Percentiles rank a stretch among this genome's conserved stretches.
These are phyloP conservation scores for Ornithorhynchus anatinus DNA, from an alignment of 2,113 vertebrate genomes.

Conservation along the genomic window DNA sequence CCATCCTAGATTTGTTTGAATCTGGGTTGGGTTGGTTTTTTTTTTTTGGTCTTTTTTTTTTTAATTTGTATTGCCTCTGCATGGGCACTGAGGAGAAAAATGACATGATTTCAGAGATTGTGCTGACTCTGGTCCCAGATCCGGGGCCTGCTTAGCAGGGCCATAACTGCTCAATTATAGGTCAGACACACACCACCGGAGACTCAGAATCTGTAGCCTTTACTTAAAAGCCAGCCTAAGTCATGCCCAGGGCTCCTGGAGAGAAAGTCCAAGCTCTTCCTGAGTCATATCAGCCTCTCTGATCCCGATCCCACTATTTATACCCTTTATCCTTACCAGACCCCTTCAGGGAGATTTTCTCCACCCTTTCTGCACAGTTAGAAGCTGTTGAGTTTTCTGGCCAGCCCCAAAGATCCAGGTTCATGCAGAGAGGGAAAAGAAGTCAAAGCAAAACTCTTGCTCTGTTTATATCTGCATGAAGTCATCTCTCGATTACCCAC, in stretches of 20 bases:
- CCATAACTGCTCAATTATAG: constrained; percentile 59
- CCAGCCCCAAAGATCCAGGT: too few species aligned
- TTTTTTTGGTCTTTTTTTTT: neutral
- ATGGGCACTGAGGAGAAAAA: constrained; percentile 71
- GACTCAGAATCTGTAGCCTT: neutral
- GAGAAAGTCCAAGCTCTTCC: too few species aligned
- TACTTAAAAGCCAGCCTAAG: neutral
- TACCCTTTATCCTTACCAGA: too few species aligned
- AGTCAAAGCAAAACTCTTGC: too few species aligned
- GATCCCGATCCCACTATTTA: too few species aligned
- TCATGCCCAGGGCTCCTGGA: neutral
- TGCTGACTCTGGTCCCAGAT: constrained; percentile 38
- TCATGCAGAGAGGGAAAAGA: too few species aligned
- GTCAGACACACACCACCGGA: neutral
- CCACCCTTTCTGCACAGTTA: too few species aligned
- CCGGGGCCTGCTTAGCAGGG: constrained; percentile 48
- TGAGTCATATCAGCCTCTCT: neutral
- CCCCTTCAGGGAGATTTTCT: too few species aligned
- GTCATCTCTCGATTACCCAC: too few species aligned
- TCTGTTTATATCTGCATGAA: too few species aligned
- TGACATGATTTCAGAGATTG: constrained; percentile 68
- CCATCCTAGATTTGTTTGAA: constrained; percentile 24
- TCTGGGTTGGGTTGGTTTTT: constrained; percentile 2
- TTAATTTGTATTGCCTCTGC: constrained; percentile 56
- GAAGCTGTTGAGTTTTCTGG: too few species aligned